Evolutionary conservation across 2,797 vertebrate species (phyloP).

Genomic region (Hoplostethus atlanticus): DNA sequence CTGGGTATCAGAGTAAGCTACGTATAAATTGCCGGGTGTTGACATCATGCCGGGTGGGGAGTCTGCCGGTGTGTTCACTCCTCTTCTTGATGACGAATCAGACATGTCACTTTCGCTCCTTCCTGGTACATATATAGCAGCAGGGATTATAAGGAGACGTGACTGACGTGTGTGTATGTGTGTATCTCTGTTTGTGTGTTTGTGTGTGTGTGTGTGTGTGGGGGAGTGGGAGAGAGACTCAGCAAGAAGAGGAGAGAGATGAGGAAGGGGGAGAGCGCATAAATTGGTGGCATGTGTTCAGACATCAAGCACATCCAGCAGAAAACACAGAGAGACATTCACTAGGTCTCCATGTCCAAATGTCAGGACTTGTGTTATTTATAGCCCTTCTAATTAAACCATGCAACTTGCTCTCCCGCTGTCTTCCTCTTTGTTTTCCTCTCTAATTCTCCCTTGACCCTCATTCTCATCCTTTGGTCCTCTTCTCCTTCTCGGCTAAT

Average conservation of each 20-base stretch:
- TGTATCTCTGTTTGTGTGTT: slow-evolving; percentile 26
- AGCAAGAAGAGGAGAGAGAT: slow-evolving; percentile 17
- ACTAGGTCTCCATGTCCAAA: slow-evolving; percentile 78
- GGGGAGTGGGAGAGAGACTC: slow-evolving; percentile 34
- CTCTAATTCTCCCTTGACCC: slow-evolving; percentile 63
- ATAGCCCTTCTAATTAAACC: slow-evolving; percentile 83
- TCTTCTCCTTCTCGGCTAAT: slow-evolving; percentile 23
- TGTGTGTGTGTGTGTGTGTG: slow-evolving; percentile 27
- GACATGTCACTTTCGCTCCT: slow-evolving; percentile 65
- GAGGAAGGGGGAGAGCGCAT: slow-evolving; percentile 38
- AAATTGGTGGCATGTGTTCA: slow-evolving; percentile 74
- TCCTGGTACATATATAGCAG: slow-evolving; percentile 54
- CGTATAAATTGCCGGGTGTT: slow-evolving; percentile 60
- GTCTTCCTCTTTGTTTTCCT: slow-evolving; percentile 59
- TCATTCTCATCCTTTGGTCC: slow-evolving; percentile 56
- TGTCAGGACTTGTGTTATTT: slow-evolving; percentile 82
- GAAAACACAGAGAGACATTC: slow-evolving; percentile 69
- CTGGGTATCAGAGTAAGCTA: slow-evolving; percentile 62
- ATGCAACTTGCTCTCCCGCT: slow-evolving; percentile 65
- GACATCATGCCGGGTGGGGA: slow-evolving; percentile 66
- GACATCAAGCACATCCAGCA: slow-evolving; percentile 68
- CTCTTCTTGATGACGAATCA: slow-evolving; percentile 74
- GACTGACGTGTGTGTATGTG: slow-evolving; percentile 39
- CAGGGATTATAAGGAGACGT: slow-evolving; percentile 53
- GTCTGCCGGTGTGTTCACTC: slow-evolving; percentile 62